phyloP scores from a whole-genome alignment of 2,797 vertebrate species.

The Buphagus erythrorhynchus region DNA sequence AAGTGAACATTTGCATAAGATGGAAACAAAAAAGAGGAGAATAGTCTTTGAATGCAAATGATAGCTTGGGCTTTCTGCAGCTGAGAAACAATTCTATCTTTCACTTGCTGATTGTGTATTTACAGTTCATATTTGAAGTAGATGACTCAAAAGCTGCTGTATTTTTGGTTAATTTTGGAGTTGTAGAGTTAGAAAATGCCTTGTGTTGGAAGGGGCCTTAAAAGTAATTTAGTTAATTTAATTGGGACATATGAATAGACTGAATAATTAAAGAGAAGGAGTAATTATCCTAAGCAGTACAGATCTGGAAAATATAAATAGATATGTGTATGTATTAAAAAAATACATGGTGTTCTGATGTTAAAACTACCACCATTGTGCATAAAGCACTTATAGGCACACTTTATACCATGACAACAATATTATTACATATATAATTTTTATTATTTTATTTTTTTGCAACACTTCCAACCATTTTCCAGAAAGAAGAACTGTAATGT shows the following conservation, averaged over 20 bases:
- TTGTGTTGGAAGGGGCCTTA: background rate
- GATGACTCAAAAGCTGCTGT: background rate
- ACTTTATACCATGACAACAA: background rate
- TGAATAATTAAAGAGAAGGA: background rate
- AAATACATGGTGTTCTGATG: background rate
- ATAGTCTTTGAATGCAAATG: background rate
- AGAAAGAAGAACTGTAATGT: background rate
- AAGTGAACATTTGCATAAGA: background rate
- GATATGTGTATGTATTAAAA: background rate
- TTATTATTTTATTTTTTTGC: background rate
- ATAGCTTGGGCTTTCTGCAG: background rate
- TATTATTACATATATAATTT: background rate
- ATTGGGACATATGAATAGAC: background rate
- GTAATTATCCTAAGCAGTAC: background rate
- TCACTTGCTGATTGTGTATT: background rate
- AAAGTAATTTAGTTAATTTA: background rate
- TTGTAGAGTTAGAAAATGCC: background rate
- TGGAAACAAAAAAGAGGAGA: background rate
- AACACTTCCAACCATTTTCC: background rate
- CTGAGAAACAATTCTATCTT: background rate
- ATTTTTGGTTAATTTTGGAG: background rate
- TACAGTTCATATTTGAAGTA: background rate
- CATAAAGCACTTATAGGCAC: background rate
- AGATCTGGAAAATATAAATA: background rate
- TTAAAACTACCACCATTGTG: background rate